Evolutionary conservation across 2,113 vertebrate species (phyloP).

Genomic region (Progne subis): DNA sequence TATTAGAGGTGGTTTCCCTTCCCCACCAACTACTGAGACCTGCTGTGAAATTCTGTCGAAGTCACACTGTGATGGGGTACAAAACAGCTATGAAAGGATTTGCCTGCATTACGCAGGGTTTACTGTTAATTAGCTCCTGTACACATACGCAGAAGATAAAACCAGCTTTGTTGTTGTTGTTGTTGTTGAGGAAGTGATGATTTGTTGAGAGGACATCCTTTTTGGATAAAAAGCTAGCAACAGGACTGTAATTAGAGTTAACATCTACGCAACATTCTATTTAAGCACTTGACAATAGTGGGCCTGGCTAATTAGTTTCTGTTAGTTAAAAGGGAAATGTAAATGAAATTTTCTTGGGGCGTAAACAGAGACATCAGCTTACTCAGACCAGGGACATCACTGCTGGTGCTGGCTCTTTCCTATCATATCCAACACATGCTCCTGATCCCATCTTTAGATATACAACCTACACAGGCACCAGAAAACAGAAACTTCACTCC

Average conservation of each 20-base stretch:
- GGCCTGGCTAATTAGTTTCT: constrained; percentile 66
- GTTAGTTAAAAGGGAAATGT: constrained; percentile 64
- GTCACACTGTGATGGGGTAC: constrained; percentile 37
- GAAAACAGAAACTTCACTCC: background rate
- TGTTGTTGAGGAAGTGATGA: constrained; percentile 61
- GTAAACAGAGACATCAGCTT: constrained; percentile 3
- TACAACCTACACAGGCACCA: background rate
- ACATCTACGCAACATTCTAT: constrained; percentile 56
- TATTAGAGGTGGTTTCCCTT: constrained; percentile 62
- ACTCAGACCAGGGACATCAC: background rate
- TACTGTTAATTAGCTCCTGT: constrained; percentile 71
- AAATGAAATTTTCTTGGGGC: constrained; percentile 7
- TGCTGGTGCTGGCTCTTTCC: background rate
- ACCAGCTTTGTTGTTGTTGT: background rate
- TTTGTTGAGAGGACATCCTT: constrained; percentile 51
- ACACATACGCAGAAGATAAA: constrained; percentile 34
- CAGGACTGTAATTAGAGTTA: constrained; percentile 60
- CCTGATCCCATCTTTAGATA: background rate
- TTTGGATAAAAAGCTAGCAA: constrained; percentile 53
- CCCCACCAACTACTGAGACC: constrained; percentile 32
- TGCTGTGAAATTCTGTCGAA: constrained; percentile 60
- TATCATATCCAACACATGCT: background rate
- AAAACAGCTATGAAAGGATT: constrained; percentile 57
- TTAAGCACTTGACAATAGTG: constrained; percentile 58
- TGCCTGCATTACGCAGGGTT: constrained; percentile 45